Base-by-base conservation (phyloP, 2,888 invertebrate genomes). In the Melanargia galathea region DNA sequence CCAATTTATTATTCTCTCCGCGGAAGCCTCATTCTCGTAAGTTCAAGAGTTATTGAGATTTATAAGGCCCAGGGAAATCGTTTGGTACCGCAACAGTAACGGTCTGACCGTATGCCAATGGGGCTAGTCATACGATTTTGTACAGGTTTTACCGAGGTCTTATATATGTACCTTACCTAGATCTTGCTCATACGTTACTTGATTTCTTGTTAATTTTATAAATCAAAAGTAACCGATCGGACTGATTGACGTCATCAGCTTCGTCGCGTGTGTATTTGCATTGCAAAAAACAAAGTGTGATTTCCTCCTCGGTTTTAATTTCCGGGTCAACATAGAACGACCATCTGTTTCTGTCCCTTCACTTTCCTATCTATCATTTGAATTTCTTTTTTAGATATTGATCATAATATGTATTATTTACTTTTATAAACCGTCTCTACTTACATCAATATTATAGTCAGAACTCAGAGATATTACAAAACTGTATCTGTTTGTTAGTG, bases 71-170 rank as follows among this genome's bases (percentile, higher is more conserved):
- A 51, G 58, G 40, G 62, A 66, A 66, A 58, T 52, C 64, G 45
- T 49, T 66, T 66, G 60, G 62, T 59, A 61, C 54, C 45, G 58
- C 52, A 24, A 35, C 20, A 52, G 13, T 35, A 64, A 45, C 61
- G 48, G 24, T 54, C 54, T 68, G 66, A 64, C 33, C 56, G 45
- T 51, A 20, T 58, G 67, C 65, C 68, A 68, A 68, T 46, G 62
- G 48, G 66, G 64, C 63, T 63, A 58, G 40, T 33, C 22, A 33
- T 18, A 57, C 16, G 10, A 16, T 33, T n/a, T 20, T 33, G 51
- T 11, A 16, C 3, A 52, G 33, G 33, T 52, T 51, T 52, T 52
- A 35, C 35, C 26, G 8, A 33, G 24, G 11, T 16, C 16, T 16
- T 55, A 13, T 24, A n/a, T n/a, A n/a, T n/a, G n/a, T n/a, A n/a